These are phyloP conservation scores for Drosophila sproati DNA, from an alignment of 1,140 invertebrate genomes.

Conservation along the genomic window DNA sequence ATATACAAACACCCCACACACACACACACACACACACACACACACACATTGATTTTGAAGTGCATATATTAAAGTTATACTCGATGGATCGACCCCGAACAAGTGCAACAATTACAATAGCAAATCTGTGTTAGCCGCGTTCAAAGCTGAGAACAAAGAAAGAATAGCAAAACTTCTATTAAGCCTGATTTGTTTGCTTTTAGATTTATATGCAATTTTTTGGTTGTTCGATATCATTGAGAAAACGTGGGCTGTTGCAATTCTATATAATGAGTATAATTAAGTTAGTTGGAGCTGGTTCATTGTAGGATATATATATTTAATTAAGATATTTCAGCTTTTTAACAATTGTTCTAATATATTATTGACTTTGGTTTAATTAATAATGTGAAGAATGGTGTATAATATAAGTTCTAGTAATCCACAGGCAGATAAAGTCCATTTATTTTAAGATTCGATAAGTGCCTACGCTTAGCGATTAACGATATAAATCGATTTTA, in stretches of 20 bases:
- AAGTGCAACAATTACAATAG: slow-evolving; percentile 41
- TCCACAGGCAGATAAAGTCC: too few relatives aligned
- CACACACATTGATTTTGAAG: slow-evolving; percentile 8
- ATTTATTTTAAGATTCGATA: too few relatives aligned
- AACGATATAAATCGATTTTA: too few relatives aligned
- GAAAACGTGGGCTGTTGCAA: not conserved
- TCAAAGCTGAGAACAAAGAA: slow-evolving; percentile 21
- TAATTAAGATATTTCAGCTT: too few relatives aligned
- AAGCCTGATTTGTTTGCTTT: slow-evolving; percentile 24
- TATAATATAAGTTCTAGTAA: too few relatives aligned
- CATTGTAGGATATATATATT: too few relatives aligned
- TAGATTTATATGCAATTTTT: not conserved
- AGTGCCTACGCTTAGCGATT: too few relatives aligned
- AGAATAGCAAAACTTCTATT: slow-evolving; percentile 29
- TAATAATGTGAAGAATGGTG: too few relatives aligned
- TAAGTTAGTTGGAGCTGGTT: not conserved
- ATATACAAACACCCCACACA: not conserved
- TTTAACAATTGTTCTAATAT: too few relatives aligned
- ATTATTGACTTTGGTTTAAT: too few relatives aligned
- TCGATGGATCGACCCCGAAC: slow-evolving; percentile 35
- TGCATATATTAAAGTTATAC: slow-evolving; percentile 44
- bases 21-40: slow-evolving; percentile 16
- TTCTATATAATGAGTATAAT: not conserved
- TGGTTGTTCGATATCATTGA: not conserved
- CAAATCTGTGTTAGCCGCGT: slow-evolving; percentile 35